Percentiles rank a stretch among this genome's conserved stretches.
Conservation (phyloP, 2,113 vertebrate genomes). For the Baryphthengus martii region DNA sequence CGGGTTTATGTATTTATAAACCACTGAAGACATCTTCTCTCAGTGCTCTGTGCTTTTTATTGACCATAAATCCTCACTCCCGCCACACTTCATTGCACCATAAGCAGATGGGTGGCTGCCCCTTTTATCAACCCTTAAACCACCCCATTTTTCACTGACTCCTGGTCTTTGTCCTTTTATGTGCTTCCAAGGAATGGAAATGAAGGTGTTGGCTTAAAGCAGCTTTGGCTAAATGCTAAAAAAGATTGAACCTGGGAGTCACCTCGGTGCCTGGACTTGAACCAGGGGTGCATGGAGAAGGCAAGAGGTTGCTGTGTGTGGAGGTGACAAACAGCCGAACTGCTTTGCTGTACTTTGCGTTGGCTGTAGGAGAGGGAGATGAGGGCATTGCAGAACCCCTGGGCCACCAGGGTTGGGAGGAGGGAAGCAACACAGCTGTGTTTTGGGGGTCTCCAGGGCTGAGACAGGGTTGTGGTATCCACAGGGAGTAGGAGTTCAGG, state of each 20-base stretch:
- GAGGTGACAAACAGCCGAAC: not conserved
- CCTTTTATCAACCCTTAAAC: not conserved
- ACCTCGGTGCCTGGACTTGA: not conserved
- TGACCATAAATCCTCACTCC: conserved; percentile 7
- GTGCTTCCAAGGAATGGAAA: not conserved
- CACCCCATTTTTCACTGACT: not conserved
- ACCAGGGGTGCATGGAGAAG: not conserved
- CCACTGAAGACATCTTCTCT: not conserved
- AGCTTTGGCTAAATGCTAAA: not conserved
- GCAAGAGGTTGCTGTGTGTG: not conserved
- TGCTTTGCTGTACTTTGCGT: not conserved
- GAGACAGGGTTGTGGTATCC: not conserved
- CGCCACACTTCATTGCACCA: not conserved
- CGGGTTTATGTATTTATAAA: conserved; percentile 52
- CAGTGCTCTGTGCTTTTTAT: not conserved
- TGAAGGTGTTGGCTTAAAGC: not conserved
- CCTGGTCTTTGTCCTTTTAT: too few relatives aligned
- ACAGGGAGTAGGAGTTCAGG: not conserved
- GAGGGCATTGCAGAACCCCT: not conserved
- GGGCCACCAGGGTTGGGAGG: not conserved
- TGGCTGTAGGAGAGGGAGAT: accelerated
- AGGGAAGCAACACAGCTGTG: too few relatives aligned
- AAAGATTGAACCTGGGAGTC: not conserved
- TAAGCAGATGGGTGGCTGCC: not conserved
- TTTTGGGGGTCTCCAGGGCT: not conserved